Percentiles rank a stretch among this genome's conserved stretches.
phyloP scores from a whole-genome alignment of 2,113 vertebrate genomes.

The Cebus imitator region DNA sequence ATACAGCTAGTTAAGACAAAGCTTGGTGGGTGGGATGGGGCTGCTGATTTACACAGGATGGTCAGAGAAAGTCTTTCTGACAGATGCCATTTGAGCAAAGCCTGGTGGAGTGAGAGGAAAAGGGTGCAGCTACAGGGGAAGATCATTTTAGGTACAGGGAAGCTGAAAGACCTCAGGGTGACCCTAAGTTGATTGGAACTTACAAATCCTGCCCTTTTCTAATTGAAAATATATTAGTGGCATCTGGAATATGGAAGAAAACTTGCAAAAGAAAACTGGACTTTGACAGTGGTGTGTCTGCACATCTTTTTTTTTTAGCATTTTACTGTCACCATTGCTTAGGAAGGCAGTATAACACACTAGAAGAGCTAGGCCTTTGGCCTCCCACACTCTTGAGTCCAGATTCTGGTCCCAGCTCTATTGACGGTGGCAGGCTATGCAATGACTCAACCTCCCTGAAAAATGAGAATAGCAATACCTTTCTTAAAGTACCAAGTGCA shows the following conservation, averaged over 20 bases:
- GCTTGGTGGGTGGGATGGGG: not conserved
- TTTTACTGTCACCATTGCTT: not conserved
- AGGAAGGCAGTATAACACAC: not conserved
- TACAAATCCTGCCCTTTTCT: not conserved
- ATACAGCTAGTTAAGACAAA: not conserved
- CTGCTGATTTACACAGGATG: not conserved
- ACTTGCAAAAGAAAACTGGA: not conserved
- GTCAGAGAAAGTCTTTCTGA: not conserved
- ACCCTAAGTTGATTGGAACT: not conserved
- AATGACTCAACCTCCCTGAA: not conserved
- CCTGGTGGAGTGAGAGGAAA: not conserved
- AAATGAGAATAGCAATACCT: not conserved
- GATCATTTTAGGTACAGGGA: not conserved
- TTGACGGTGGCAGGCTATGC: not conserved
- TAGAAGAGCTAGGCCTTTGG: not conserved
- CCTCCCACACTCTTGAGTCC: not conserved
- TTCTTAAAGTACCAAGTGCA: not conserved
- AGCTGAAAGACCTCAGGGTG: not conserved
- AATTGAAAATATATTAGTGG: not conserved
- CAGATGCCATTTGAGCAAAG: not conserved
- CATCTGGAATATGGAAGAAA: not conserved
- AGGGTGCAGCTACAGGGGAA: not conserved
- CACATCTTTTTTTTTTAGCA: not conserved
- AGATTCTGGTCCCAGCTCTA: not conserved
- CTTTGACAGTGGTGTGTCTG: not conserved